Percentiles rank a stretch among this genome's conserved stretches.
Evolutionary conservation across 2,113 vertebrate species (phyloP).

Genomic region (Pachyramphus minor): DNA sequence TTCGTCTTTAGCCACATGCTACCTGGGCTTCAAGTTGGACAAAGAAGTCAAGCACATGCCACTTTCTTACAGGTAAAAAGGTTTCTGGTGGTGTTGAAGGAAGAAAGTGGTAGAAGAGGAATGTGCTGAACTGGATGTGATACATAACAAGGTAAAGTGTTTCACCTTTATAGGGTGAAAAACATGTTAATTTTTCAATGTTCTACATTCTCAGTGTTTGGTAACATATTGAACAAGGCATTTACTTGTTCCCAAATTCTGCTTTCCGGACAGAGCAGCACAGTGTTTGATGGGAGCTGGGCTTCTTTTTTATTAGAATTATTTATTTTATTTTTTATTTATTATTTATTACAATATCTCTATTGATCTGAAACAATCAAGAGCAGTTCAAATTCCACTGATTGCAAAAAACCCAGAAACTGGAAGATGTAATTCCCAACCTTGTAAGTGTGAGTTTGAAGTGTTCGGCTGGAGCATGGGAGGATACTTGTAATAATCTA

Average conservation of each 20-base stretch:
- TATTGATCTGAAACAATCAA: neutral
- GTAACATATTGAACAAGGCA: neutral
- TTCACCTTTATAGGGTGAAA: neutral
- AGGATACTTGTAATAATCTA: neutral
- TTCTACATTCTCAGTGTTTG: neutral
- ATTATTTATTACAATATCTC: neutral
- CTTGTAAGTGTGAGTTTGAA: neutral
- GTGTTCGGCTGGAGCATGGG: neutral
- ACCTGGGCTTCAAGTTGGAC: slow-evolving; percentile 77
- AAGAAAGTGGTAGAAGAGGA: neutral
- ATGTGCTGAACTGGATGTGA: neutral
- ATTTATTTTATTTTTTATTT: no score
- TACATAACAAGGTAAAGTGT: neutral
- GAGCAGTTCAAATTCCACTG: neutral
- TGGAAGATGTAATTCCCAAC: neutral
- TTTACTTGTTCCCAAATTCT: neutral
- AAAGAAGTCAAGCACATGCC: slow-evolving; percentile 66
- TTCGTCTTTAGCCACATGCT: slow-evolving; percentile 72
- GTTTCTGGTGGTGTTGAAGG: neutral
- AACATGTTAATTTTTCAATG: neutral
- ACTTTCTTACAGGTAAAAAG: slow-evolving; percentile 63
- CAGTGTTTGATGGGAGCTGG: neutral
- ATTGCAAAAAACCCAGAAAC: neutral
- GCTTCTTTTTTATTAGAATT: neutral
- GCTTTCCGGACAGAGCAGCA: neutral